Evolutionary conservation across 2,797 vertebrate species (phyloP), one percentile per base, ranked within the genome.

Genomic region (Tinamus major): DNA sequence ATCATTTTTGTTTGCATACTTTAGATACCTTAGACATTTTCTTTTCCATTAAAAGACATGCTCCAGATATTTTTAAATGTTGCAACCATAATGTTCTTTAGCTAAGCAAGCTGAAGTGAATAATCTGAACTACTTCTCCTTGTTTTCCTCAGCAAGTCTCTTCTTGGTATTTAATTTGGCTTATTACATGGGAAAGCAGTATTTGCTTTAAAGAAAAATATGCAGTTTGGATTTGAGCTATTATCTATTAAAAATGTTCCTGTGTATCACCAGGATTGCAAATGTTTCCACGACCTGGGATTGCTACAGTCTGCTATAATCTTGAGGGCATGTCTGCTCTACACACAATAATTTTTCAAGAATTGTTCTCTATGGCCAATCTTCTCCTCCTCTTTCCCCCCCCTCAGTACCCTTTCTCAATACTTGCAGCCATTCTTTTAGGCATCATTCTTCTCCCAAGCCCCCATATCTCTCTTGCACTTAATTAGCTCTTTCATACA

Each of bases 91-190:
- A 31, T 19, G 27, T 5, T 90, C 27, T 79, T 90, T 56, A 88
- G 13, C 49, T 76, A n/a, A n/a, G 7, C 76, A 37, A 72, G 17
- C 24, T 63, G 46, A 74, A 93, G 81, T 11, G 85, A 93, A 65
- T 49, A 46, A 56, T 83, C 67, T 63, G 39, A 41, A 46, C 33
- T 58, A 39, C 53, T 29, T 62, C 44, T 72, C 31, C 3, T 72
- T 94, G 44, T 88, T 95, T 93, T 84, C 61, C 91, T 87, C 63
- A 71, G 6, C 63, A 72, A 89, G 21, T 78, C 37, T 91, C 59
- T 63, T 89, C 82, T 64, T 70, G 92, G 84, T 76, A 92, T 95
- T 95, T 92, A 87, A 72, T 95, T 95, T 97, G 93, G 96, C 91
- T 62, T 89, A 82, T 84, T 65, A 80, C 86, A 89, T 86, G 92